These are phyloP conservation scores for Paralinhomoeus sp. DNA, from an alignment of 2,888 invertebrate genomes.

Conservation along the genomic window DNA sequence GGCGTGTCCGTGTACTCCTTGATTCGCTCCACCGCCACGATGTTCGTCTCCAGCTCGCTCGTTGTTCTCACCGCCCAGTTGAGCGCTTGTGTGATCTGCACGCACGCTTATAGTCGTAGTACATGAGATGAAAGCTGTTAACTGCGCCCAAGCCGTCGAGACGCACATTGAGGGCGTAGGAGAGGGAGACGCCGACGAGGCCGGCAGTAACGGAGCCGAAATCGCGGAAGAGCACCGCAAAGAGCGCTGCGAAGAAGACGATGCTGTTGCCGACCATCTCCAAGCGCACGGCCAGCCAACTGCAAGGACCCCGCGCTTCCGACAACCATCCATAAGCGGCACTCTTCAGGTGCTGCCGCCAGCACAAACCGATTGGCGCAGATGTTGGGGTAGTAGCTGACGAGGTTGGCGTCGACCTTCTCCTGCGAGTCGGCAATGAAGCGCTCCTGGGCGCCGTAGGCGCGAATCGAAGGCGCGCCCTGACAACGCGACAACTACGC, in stretches of 20 bases:
- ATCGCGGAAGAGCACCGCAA: slow-evolving; percentile 45
- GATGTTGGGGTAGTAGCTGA: slow-evolving; percentile 21
- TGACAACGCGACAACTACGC: too few species aligned
- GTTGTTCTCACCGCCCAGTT: slow-evolving; percentile 90
- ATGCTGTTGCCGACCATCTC: slow-evolving; percentile 90
- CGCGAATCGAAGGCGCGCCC: slow-evolving; percentile 29
- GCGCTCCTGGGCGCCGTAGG: slow-evolving; percentile 16
- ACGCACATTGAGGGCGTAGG: slow-evolving; percentile 34
- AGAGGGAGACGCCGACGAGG: slow-evolving; percentile 34
- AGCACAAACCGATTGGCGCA: slow-evolving; percentile 16
- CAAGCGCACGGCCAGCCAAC: slow-evolving; percentile 72
- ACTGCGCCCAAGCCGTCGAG: too few species aligned
- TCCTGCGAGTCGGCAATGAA: slow-evolving; percentile 62
- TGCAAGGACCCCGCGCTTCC: too few species aligned
- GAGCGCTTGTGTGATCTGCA: slow-evolving; percentile 72
- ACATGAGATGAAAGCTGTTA: too few species aligned
- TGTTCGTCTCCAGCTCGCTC: slow-evolving; percentile 85
- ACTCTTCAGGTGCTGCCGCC: too few species aligned
- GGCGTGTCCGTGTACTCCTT: slow-evolving; percentile 59
- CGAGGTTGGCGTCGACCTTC: slow-evolving; percentile 45
- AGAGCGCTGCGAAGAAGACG: slow-evolving; percentile 74
- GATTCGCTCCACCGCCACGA: slow-evolving; percentile 84
- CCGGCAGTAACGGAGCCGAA: slow-evolving; percentile 29
- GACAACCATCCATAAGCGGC: too few species aligned
- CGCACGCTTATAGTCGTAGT: too few species aligned